Evolutionary conservation across 2,797 vertebrate genomes (phyloP), one percentile per base, ranked within the genome.

Genomic region (Botia kubotai): DNA sequence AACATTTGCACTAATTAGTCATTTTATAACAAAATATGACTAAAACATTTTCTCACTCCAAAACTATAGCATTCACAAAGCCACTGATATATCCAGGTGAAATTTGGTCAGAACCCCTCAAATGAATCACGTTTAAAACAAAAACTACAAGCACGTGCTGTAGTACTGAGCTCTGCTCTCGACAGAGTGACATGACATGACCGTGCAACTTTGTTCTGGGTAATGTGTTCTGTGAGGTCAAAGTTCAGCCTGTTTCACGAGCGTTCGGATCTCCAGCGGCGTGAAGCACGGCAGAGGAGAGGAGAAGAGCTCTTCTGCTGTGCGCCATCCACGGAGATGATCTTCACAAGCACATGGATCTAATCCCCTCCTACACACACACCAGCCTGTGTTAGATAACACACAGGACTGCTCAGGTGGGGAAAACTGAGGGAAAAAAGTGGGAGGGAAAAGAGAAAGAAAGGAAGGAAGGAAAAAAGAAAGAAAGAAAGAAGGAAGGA

Each of bases 361-460:
- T 77, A 84, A 82, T 87, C 84, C 72, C 77, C 68, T 73, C 86
- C 82, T 81, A 87, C 84, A 86, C 80, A 29, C 55, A 46, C 43
- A 46, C 43, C 43, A 71, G 77, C 53, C 67, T 48, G 29, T 63
- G 82, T 87, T 87, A 87, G 86, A 85, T 87, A 87, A 87, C 78
- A 67, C 43, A 83, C 66, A 68, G 72, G 50, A 36, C 63, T 48
- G 39, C 53, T 73, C 73, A 85, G 79, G 83, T 83, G 78, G 10
- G 53, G 69, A 72, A 68, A 79, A 84, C 69, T 67, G 73, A 79
- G 50, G 73, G 65, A 60, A 74, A 68, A 77, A 62, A 23, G 72
- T 36, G 13, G 2, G 62, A 53, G 43, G 57, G 19, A 66, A 48
- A 65, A 55, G 73, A 75, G 11, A 33, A 33, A 48, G 17, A 43